phyloP scores from a whole-genome alignment of 2,797 vertebrate genomes.

The Simalia tracyae region DNA sequence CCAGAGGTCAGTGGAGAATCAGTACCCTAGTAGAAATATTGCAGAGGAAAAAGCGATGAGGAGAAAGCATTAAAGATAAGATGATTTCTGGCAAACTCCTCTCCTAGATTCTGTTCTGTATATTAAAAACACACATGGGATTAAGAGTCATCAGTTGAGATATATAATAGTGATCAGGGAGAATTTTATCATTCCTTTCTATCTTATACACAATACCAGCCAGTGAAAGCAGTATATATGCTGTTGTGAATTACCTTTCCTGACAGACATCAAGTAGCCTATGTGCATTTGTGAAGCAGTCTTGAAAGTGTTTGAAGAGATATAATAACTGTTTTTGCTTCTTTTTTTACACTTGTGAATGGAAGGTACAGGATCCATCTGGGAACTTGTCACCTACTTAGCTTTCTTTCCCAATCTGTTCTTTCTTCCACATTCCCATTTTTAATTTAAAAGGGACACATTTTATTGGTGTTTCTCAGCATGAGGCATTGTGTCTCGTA shows the following conservation, averaged over 20 bases:
- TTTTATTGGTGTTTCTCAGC: constrained; percentile 27
- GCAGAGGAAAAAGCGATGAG: neutral
- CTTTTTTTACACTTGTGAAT: neutral
- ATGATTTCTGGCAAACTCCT: neutral
- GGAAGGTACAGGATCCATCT: neutral
- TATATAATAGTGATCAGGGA: neutral
- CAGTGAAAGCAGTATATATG: neutral
- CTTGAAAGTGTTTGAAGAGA: neutral
- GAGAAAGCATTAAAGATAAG: neutral
- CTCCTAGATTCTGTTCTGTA: too few relatives aligned
- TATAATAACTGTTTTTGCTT: neutral
- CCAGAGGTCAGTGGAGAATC: neutral
- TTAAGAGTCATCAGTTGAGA: neutral
- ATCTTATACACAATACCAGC: neutral
- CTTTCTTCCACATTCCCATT: neutral
- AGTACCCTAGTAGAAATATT: neutral
- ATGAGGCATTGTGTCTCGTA: neutral
- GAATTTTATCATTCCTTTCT: too few relatives aligned
- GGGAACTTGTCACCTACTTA: constrained; percentile 6
- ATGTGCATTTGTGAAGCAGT: neutral
- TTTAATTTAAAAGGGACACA: constrained; percentile 27
- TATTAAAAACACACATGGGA: neutral
- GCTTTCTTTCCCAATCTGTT: constrained; percentile 11
- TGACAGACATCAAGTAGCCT: neutral
- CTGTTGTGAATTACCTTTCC: neutral